These are phyloP conservation scores for Cerastis rubricosa DNA, from an alignment of 2,888 invertebrate species.

Conservation along the genomic window DNA sequence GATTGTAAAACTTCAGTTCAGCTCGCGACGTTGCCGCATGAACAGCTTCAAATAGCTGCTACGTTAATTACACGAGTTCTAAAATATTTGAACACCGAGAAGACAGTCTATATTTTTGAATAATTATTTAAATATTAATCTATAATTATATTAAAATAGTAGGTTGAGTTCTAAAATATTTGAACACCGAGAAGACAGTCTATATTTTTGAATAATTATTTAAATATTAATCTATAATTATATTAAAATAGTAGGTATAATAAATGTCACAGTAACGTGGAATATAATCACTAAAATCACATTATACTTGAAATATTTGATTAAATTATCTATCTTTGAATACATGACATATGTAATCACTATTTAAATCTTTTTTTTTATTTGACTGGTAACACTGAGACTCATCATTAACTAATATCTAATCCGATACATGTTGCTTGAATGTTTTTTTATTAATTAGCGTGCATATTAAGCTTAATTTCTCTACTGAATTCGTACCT, in stretches of 20 bases:
- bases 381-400: conserved; percentile 6
- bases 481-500: background rate
- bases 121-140: background rate
- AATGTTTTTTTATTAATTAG: background rate
- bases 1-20: background rate
- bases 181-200: conserved; percentile 26
- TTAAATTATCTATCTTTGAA: background rate
- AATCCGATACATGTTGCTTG: background rate
- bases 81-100: conserved; percentile 20
- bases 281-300: conserved; percentile 10
- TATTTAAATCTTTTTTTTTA: background rate
- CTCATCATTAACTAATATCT: background rate
- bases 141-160: conserved; percentile 3
- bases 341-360: background rate
- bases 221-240: background rate
- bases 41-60: background rate
- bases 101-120: conserved; percentile 23
- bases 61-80: background rate
- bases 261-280: conserved; percentile 26
- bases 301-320: conserved; percentile 6
- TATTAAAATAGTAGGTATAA: conserved; percentile 4
- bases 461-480: background rate
- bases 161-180: no score
- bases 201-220: conserved; percentile 13
- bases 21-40: background rate